A percentile compares a stretch with the other conserved stretches of the same genome.
phyloP scores from a whole-genome alignment of 1,140 invertebrate species.

The Brachionus asplanchnoidis region DNA sequence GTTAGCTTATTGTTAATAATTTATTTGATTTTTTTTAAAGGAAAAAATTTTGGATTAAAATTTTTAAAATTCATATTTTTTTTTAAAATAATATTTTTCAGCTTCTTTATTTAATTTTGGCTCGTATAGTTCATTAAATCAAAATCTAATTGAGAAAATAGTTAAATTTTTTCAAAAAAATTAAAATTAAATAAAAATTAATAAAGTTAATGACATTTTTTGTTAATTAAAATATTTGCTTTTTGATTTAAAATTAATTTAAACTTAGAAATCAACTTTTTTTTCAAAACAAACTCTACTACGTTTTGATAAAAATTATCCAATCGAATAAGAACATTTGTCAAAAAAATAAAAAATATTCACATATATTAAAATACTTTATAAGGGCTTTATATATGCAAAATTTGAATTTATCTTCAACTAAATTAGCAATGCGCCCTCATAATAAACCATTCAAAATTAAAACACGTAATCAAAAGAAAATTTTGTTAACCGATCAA shows the following conservation, averaged over 20 bases:
- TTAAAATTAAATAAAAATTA: no score
- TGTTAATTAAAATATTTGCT: no score
- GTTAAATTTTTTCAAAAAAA: no score
- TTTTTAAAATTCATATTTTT: no score
- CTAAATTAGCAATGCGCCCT: background rate
- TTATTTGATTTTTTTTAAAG: no score
- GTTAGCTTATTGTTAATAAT: no score
- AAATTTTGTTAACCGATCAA: conserved; percentile 17
- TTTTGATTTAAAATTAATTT: background rate
- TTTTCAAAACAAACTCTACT: background rate
- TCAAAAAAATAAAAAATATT: background rate
- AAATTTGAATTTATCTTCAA: background rate
- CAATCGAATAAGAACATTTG: background rate
- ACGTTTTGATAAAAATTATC: background rate
- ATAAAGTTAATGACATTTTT: no score
- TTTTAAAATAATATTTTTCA: no score
- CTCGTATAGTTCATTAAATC: no score
- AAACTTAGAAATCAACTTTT: background rate
- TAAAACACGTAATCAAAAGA: background rate
- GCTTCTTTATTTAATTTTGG: no score
- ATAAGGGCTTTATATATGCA: background rate
- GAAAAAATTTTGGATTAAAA: no score
- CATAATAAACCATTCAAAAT: background rate
- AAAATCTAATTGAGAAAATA: no score
- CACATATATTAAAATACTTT: background rate